Evolutionary conservation across 2,797 vertebrate species (phyloP).

Genomic region (Arvicola amphibius): DNA sequence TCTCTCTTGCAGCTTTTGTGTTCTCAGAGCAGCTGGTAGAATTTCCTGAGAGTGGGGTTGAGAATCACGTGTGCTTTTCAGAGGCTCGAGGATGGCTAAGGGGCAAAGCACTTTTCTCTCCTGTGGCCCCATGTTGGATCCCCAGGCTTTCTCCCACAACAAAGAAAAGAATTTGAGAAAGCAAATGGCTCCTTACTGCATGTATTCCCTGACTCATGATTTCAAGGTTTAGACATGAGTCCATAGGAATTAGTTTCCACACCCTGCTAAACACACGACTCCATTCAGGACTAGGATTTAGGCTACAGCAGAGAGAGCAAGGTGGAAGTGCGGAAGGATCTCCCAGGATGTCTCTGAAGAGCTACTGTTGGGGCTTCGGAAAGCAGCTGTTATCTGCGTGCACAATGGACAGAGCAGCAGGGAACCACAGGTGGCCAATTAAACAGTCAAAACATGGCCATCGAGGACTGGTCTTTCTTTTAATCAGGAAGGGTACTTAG

Average conservation of each 20-base stretch:
- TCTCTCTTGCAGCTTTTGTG: not conserved
- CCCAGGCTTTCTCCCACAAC: not conserved
- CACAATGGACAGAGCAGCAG: not conserved
- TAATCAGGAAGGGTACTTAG: not conserved
- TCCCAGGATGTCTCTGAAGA: slow-evolving; percentile 59
- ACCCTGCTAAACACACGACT: slow-evolving; percentile 3
- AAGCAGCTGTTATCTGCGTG: slow-evolving; percentile 59
- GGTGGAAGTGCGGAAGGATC: not conserved
- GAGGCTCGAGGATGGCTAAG: not conserved
- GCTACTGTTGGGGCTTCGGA: not conserved
- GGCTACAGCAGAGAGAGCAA: not conserved
- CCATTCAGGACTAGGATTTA: slow-evolving; percentile 6
- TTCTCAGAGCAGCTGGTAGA: not conserved
- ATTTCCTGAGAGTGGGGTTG: not conserved
- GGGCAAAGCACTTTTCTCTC: not conserved
- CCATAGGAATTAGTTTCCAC: not conserved
- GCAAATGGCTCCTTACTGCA: not conserved
- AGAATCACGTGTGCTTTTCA: not conserved
- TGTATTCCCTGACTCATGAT: not conserved
- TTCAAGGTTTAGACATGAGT: not conserved
- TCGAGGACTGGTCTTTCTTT: slow-evolving; percentile 1
- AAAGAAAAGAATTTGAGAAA: not conserved
- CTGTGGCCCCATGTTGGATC: too few relatives aligned
- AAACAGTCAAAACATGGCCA: not conserved
- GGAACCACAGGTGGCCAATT: slow-evolving; percentile 56